Evolutionary conservation across 2,888 invertebrate species (phyloP), one percentile per base, ranked within the genome.

Genomic region (Ectemnius continuus): DNA sequence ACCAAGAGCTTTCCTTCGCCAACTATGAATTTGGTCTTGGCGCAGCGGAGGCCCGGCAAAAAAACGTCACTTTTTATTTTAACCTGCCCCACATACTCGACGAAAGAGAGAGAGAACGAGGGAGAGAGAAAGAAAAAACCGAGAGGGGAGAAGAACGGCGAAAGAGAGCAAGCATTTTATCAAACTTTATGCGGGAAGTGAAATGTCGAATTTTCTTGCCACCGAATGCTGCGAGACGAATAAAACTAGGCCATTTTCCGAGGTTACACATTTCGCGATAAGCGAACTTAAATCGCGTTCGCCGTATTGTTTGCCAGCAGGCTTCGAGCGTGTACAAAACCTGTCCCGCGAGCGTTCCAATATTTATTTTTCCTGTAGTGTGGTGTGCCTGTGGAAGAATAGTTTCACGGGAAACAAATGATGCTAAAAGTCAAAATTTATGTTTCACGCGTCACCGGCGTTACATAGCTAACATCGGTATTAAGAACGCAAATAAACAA

Each of bases 221-320:
- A 36, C 64, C 36, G 52, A 47, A 60, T 63, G 61, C 62, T 46
- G 73, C 23, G 56, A 68, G 61, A 36, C 46, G n/a, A 66, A 62
- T 57, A 52, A 52, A 52, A 70, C 70, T 28, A 63, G 66, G 60
- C 48, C 58, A 68, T 80, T 76, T 66, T 58, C 63, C 58, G 36
- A 36, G 46, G 76, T 70, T 71, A 69, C 65, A 36, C 36, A 36
- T 52, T 65, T 46, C 63, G 18, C 59, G 69, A 80, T 63, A 78
- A 67, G 48, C 57, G 62, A 80, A 78, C 73, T 76, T 80, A 62
- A 45, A 76, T 75, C 68, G 65, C 59, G 60, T 26, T 56, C 47
- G 16, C 47, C 23, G 60, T 60, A 60, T 60, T 36, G 60, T 60
- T 28, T 28, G 60, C 28, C 61, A 20, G 28, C 47, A 36, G 60